Percentiles rank a stretch among this genome's conserved stretches.
These are phyloP conservation scores for Hyaena hyaena DNA, from an alignment of 2,113 vertebrate species.

Conservation along the genomic window DNA sequence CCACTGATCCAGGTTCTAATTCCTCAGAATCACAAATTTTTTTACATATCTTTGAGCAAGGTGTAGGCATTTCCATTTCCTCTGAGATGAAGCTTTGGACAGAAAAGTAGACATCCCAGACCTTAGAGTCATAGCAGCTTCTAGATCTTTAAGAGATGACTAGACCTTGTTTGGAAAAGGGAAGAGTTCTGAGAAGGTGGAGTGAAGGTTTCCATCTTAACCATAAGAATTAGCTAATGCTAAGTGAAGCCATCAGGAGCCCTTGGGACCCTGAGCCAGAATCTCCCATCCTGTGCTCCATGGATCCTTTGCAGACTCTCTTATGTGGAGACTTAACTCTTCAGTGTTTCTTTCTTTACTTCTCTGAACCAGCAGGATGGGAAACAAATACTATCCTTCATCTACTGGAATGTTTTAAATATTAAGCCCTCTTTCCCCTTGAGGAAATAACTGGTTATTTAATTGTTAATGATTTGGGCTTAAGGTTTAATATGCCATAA, in stretches of 20 bases:
- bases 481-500: neutral
- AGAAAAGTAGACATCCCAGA: neutral
- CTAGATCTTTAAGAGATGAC: neutral
- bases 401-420: neutral
- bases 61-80: neutral
- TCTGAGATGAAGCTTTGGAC: neutral
- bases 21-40: neutral
- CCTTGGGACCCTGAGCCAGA: neutral
- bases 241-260: neutral
- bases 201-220: neutral
- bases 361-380: neutral
- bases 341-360: neutral
- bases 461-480: neutral
- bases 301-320: neutral
- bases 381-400: neutral
- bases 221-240: neutral
- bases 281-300: neutral
- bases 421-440: neutral
- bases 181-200: neutral
- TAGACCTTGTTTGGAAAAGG: neutral
- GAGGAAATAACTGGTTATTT: slow-evolving; percentile 1
- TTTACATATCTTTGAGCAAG: neutral
- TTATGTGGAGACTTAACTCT: neutral
- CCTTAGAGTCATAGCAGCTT: neutral
- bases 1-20: neutral